These are phyloP conservation scores for Eulemur macaco DNA, from an alignment of 2,113 vertebrate species.

Conservation along the genomic window DNA sequence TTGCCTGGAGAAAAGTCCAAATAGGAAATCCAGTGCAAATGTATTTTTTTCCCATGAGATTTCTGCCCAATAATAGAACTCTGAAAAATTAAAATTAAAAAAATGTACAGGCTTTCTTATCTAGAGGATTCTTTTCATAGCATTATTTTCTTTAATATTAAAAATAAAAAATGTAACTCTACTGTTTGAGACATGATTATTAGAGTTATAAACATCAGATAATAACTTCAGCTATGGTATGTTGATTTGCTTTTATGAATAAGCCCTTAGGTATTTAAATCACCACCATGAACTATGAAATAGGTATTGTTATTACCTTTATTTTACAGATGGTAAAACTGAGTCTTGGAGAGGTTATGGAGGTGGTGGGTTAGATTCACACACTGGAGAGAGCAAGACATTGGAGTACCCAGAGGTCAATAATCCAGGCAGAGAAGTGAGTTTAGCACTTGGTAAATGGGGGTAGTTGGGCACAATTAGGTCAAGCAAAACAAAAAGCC, in stretches of 20 bases:
- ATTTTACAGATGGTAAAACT: background rate
- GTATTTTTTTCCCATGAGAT: background rate
- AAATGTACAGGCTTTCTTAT: background rate
- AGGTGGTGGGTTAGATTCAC: background rate
- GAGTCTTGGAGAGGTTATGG: background rate
- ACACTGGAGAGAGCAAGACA: background rate
- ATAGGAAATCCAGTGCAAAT: background rate
- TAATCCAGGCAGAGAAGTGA: background rate
- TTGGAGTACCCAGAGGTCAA: background rate
- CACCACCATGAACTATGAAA: background rate
- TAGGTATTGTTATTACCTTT: background rate
- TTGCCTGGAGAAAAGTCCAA: background rate
- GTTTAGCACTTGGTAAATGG: background rate
- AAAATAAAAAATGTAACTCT: background rate
- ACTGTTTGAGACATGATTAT: background rate
- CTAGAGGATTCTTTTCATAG: background rate
- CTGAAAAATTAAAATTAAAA: background rate
- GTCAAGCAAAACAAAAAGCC: background rate
- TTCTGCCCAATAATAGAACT: background rate
- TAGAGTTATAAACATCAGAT: background rate
- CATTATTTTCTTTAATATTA: background rate
- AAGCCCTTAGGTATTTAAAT: background rate
- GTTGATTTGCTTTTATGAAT: background rate
- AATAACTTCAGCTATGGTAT: background rate
- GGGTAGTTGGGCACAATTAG: background rate